Evolutionary conservation across 2,888 invertebrate species (phyloP).

Genomic region (Linnaemya vulpina): DNA sequence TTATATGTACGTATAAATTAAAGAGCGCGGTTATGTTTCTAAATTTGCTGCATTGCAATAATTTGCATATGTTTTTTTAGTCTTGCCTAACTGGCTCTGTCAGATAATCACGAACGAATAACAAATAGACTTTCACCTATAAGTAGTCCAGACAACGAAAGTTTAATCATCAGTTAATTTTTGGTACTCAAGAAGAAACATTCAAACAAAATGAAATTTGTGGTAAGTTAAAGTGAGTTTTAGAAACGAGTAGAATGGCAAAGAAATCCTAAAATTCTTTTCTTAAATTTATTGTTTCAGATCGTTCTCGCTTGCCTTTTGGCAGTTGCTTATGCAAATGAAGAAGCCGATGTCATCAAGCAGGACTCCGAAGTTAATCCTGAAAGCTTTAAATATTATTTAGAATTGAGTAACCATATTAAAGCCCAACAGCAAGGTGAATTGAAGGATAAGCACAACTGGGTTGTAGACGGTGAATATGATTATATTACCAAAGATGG

Average conservation of each 20-base stretch:
- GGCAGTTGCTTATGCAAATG: neutral
- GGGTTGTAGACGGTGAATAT: neutral
- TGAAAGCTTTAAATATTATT: neutral
- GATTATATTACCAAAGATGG: neutral
- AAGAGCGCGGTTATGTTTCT: too few relatives aligned
- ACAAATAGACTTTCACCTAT: neutral
- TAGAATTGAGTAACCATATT: neutral
- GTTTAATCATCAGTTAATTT: neutral
- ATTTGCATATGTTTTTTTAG: too few relatives aligned
- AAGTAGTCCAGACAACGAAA: neutral
- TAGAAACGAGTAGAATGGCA: neutral
- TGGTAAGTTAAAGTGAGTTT: neutral
- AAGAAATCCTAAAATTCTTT: neutral
- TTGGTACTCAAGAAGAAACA: neutral
- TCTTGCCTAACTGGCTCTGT: too few relatives aligned
- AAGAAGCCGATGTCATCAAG: neutral
- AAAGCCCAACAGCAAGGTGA: neutral
- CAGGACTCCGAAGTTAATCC: neutral
- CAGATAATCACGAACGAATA: too few relatives aligned
- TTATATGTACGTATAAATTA: neutral
- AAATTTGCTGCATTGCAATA: too few relatives aligned
- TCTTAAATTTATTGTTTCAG: neutral
- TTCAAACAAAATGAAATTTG: slow-evolving; percentile 1
- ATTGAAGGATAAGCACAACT: neutral
- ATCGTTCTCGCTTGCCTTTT: neutral